Conservation (phyloP, 2,888 invertebrate genomes). For the Acheta domesticus region DNA sequence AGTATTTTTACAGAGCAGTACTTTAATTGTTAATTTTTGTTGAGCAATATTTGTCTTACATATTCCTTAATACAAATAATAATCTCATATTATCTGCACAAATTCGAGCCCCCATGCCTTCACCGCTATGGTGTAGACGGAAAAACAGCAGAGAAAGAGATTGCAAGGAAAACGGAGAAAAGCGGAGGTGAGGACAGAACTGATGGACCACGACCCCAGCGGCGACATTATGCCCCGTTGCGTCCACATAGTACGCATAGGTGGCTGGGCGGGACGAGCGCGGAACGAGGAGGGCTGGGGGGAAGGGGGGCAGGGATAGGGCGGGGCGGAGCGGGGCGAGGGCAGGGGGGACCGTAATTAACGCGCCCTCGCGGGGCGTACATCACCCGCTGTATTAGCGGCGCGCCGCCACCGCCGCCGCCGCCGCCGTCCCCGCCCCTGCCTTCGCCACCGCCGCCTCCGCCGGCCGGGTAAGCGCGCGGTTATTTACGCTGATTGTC, state of each 20-base stretch:
- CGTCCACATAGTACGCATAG: neutral
- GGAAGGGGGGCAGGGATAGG: neutral
- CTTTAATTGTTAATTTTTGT: too few relatives aligned
- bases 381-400: conserved; percentile 7
- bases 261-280: neutral
- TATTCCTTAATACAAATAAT: too few relatives aligned
- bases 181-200: too few relatives aligned
- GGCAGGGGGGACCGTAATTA: neutral
- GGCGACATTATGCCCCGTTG: too few relatives aligned
- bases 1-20: too few relatives aligned
- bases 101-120: too few relatives aligned
- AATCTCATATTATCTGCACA: too few relatives aligned
- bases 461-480: neutral
- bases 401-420: neutral
- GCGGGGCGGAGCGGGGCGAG: neutral
- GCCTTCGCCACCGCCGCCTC: neutral
- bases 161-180: too few relatives aligned
- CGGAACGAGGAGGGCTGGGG: neutral
- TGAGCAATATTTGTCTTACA: too few relatives aligned
- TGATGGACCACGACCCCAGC: too few relatives aligned
- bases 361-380: conserved; percentile 18
- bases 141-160: too few relatives aligned
- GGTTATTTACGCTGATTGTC: neutral
- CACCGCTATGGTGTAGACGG: too few relatives aligned
- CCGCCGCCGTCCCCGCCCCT: neutral